These are phyloP conservation scores for Mechanitis messenoides DNA, from an alignment of 2,888 invertebrate genomes.

Conservation along the genomic window DNA sequence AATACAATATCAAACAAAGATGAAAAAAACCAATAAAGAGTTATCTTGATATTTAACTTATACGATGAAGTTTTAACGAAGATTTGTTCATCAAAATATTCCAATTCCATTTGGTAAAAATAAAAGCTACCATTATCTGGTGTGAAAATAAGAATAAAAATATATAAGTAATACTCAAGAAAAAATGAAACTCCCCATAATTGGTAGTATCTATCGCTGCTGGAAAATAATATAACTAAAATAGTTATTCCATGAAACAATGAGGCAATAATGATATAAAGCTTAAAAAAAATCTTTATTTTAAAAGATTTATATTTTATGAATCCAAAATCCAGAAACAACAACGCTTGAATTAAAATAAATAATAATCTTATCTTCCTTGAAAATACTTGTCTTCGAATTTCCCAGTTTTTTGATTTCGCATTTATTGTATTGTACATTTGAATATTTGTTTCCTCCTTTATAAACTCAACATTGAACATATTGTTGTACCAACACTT, in stretches of 20 bases:
- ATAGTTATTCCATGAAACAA: background rate
- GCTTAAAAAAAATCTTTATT: background rate
- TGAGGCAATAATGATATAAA: background rate
- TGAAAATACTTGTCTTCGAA: background rate
- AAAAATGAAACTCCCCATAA: background rate
- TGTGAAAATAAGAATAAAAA: background rate
- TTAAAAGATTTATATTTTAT: background rate
- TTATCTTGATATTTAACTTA: background rate
- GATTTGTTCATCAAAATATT: constrained; percentile 1
- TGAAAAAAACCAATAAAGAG: background rate
- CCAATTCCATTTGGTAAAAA: constrained; percentile 2
- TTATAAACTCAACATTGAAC: background rate
- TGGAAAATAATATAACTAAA: background rate
- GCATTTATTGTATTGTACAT: background rate
- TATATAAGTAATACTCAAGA: background rate
- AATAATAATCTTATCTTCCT: constrained; percentile 4
- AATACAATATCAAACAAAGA: background rate
- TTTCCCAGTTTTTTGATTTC: background rate
- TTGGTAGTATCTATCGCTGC: background rate
- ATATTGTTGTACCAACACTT: background rate
- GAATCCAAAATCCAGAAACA: constrained; percentile 10
- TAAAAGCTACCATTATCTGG: background rate
- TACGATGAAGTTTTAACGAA: background rate
- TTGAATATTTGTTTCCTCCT: background rate
- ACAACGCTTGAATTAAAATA: background rate